Evolutionary conservation across 37 sponge, comb jelly and placozoan genomes (phyloP).

Genomic region (Mnemiopsis leidyi): DNA sequence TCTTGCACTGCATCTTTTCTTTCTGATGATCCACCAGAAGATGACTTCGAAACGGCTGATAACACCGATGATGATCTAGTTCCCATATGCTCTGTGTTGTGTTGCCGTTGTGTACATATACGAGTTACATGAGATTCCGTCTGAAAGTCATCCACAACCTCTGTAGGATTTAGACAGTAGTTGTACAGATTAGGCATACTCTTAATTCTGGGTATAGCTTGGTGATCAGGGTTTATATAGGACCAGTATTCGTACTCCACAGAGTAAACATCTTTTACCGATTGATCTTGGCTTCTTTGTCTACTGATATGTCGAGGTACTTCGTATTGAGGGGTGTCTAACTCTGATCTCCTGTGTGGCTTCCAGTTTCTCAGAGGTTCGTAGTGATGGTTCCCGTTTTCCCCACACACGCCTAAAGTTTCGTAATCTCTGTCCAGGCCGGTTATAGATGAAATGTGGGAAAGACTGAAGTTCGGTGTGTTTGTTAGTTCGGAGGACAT

Average conservation of each 20-base stretch:
- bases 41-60: not conserved
- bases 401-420: not conserved
- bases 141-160: not conserved
- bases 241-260: not conserved
- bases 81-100: not conserved
- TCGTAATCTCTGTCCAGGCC: not conserved
- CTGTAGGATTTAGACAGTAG: not conserved
- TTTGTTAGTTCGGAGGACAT: not conserved
- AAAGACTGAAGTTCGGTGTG: not conserved
- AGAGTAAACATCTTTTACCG: not conserved
- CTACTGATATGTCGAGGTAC: not conserved
- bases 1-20: not conserved
- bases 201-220: not conserved
- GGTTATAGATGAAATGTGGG: conserved; percentile 1
- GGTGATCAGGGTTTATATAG: not conserved
- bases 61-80: too few relatives aligned
- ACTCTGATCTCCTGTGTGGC: not conserved
- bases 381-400: not conserved
- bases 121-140: not conserved
- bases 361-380: not conserved
- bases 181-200: not conserved
- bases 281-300: not conserved
- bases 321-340: not conserved
- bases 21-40: not conserved
- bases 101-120: not conserved